Percentiles rank a stretch among this genome's conserved stretches.
Evolutionary conservation across 2,797 vertebrate species (phyloP).

Genomic region (Diglossa cyanea): DNA sequence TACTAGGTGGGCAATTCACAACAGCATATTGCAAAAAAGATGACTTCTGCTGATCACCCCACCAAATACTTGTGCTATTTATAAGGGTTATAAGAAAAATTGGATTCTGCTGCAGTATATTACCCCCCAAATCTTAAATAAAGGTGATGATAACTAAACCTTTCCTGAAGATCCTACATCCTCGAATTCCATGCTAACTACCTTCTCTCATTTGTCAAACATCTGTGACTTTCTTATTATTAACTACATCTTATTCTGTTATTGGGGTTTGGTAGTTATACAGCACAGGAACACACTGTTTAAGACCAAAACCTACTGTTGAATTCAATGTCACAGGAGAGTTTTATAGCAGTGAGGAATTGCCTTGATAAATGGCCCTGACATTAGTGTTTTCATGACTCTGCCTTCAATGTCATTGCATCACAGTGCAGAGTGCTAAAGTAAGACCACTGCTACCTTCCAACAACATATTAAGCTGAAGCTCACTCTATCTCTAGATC

Average conservation of each 20-base stretch:
- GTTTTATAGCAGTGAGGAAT: slow-evolving; percentile 72
- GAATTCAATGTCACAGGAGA: slow-evolving; percentile 70
- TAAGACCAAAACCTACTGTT: slow-evolving; percentile 69
- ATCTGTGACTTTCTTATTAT: slow-evolving; percentile 53
- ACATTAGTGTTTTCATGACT: slow-evolving; percentile 76
- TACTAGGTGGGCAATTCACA: neutral
- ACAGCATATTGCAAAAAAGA: neutral
- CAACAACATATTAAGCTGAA: slow-evolving; percentile 78
- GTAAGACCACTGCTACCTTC: slow-evolving; percentile 67
- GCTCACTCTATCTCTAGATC: slow-evolving; percentile 74
- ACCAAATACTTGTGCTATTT: neutral
- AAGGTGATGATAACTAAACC: neutral
- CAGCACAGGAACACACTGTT: slow-evolving; percentile 53
- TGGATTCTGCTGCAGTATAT: neutral
- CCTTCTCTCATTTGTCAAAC: neutral
- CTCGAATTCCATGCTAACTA: neutral
- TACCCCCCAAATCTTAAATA: neutral
- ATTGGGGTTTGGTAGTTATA: neutral
- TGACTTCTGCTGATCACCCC: neutral
- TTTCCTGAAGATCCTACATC: neutral
- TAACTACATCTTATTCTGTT: slow-evolving; percentile 45
- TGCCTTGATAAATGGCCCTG: slow-evolving; percentile 78
- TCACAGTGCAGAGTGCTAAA: slow-evolving; percentile 70
- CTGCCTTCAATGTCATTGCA: slow-evolving; percentile 76
- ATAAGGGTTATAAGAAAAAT: slow-evolving; percentile 2